phyloP scores from a whole-genome alignment of 1,140 invertebrate genomes.

The Achroia grisella region DNA sequence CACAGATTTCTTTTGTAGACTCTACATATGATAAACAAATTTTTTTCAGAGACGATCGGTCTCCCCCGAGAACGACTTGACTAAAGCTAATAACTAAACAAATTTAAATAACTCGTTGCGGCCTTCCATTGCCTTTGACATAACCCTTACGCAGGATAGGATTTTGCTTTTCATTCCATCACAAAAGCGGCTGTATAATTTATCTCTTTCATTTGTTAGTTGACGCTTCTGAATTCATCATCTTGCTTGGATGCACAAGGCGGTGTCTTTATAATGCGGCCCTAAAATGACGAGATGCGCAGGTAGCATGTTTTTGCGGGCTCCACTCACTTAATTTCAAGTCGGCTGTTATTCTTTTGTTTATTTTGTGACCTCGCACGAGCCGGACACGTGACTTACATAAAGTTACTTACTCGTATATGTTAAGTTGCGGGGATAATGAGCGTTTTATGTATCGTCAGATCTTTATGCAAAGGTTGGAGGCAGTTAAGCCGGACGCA shows the following conservation, averaged over 20 bases:
- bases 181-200: constrained; percentile 3
- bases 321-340: constrained; percentile 46
- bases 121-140: constrained; percentile 53
- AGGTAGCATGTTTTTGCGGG: constrained; percentile 60
- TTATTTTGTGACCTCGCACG: constrained; percentile 32
- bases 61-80: constrained; percentile 22
- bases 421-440: background rate
- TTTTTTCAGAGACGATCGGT: too few relatives aligned
- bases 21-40: too few relatives aligned
- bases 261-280: constrained; percentile 34
- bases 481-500: constrained; percentile 1
- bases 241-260: constrained; percentile 34
- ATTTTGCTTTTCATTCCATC: constrained; percentile 31
- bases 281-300: constrained; percentile 32
- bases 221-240: constrained; percentile 19
- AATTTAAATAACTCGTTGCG: constrained; percentile 69
- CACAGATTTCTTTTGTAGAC: too few relatives aligned
- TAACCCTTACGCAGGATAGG: constrained; percentile 45
- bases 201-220: constrained; percentile 26
- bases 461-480: too few relatives aligned
- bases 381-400: constrained; percentile 22
- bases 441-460: background rate
- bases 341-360: constrained; percentile 30
- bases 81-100: constrained; percentile 32
- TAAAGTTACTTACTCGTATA: background rate